Conservation (phyloP, 2,797 vertebrate genomes). For the Buphagus erythrorhynchus region DNA sequence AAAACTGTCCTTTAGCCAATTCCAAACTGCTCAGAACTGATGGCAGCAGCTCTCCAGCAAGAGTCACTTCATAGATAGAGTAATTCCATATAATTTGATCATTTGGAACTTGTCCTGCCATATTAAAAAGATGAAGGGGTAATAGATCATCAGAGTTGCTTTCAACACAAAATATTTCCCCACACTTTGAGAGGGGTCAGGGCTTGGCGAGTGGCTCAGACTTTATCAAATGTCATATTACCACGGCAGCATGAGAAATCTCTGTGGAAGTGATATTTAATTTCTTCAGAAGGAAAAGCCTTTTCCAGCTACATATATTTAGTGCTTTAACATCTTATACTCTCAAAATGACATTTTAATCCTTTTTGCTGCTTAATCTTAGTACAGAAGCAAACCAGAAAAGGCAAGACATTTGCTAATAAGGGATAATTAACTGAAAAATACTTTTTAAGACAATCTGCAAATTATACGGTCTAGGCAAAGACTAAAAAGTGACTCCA, state of each 20-base stretch:
- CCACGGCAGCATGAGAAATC: neutral
- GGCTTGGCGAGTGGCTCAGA: neutral
- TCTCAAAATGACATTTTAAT: neutral
- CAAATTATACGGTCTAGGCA: neutral
- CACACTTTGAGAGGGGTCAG: neutral
- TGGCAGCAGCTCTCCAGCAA: neutral
- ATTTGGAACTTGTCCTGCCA: neutral
- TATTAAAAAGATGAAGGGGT: neutral
- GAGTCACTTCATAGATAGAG: neutral
- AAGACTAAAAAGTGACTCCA: neutral
- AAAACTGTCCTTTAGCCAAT: neutral
- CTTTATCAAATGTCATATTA: conserved; percentile 12
- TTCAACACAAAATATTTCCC: neutral
- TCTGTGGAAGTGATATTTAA: neutral
- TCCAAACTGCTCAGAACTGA: neutral
- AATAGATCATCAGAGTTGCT: neutral
- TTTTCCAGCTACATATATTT: neutral
- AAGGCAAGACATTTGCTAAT: neutral
- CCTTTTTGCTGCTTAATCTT: neutral
- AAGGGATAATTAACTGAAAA: neutral
- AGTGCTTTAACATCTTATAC: neutral
- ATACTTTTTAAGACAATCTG: neutral
- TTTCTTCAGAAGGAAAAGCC: neutral
- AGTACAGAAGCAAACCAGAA: neutral
- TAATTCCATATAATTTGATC: neutral